Evolutionary conservation across 30 jellyfish, hydroid and myxozoan species (phyloP).

Genomic region (Sanderia malayensis): DNA sequence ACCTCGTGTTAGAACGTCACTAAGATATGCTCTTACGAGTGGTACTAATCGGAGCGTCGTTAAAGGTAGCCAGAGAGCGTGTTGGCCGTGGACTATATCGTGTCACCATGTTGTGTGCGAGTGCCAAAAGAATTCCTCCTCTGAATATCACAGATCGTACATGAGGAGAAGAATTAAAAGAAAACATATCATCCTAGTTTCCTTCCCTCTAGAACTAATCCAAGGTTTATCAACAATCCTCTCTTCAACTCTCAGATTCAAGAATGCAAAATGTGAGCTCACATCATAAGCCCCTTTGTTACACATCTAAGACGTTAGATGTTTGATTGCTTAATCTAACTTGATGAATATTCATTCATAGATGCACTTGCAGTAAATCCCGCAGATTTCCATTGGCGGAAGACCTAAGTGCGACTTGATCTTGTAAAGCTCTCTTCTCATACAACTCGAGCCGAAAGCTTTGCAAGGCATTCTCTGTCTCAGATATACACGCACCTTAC

Average conservation of each 20-base stretch:
- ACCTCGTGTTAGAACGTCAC: no score
- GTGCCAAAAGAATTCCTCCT: background rate
- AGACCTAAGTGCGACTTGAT: background rate
- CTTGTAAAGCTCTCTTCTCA: background rate
- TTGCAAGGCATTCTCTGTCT: background rate
- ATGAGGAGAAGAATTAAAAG: background rate
- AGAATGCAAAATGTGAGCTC: slow-evolving; percentile 3
- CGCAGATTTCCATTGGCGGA: background rate
- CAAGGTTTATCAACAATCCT: slow-evolving; percentile 7
- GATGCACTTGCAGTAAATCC: slow-evolving; percentile 9
- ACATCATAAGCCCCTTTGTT: background rate
- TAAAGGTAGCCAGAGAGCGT: no score
- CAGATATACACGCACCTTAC: background rate
- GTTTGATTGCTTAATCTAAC: slow-evolving; percentile 10
- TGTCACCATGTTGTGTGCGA: background rate
- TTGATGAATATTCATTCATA: slow-evolving; percentile 2
- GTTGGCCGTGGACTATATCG: no score
- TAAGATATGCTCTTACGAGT: no score
- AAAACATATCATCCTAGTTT: slow-evolving; percentile 6
- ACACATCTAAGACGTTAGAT: slow-evolving; percentile 9
- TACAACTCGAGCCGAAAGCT: background rate
- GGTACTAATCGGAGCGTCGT: no score
- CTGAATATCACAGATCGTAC: background rate
- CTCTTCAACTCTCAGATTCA: background rate
- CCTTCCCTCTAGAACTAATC: slow-evolving; percentile 3